Conservation (phyloP, 2,888 invertebrate species). For the Neria commutata region DNA sequence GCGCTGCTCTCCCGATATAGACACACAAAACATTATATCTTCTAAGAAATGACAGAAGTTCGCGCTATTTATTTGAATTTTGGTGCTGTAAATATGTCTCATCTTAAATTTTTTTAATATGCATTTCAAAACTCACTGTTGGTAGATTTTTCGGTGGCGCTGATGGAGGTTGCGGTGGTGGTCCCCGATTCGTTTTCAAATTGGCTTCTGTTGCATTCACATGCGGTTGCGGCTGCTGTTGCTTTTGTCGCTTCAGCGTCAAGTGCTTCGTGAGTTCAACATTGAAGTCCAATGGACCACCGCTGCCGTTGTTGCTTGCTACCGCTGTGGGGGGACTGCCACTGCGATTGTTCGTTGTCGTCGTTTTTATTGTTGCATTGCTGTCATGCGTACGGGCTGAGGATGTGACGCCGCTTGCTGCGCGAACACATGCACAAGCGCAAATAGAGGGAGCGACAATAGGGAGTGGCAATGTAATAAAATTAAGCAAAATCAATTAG, state of each 20-base stretch:
- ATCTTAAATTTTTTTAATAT: neutral
- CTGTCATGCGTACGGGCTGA: constrained; percentile 24
- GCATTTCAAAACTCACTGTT: constrained; percentile 62
- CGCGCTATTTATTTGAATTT: too few relatives aligned
- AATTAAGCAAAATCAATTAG: constrained; percentile 8
- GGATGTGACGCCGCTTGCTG: constrained; percentile 16
- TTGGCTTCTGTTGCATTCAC: constrained; percentile 60
- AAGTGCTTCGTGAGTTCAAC: constrained; percentile 61
- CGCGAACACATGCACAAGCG: neutral
- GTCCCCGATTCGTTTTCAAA: constrained; percentile 68
- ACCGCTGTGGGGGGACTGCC: constrained; percentile 33
- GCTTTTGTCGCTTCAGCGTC: constrained; percentile 60
- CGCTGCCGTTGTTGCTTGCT: constrained; percentile 29
- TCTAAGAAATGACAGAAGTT: too few relatives aligned
- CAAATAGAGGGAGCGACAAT: neutral
- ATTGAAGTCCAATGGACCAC: constrained; percentile 60
- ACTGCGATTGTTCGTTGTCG: constrained; percentile 32
- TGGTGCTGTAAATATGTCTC: too few relatives aligned
- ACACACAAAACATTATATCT: too few relatives aligned
- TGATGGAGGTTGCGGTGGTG: constrained; percentile 82
- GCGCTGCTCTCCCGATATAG: too few relatives aligned
- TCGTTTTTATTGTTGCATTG: constrained; percentile 24
- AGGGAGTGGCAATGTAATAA: too few relatives aligned
- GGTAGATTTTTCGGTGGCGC: constrained; percentile 70
- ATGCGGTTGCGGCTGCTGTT: constrained; percentile 49